Evolutionary conservation across 1,140 invertebrate species (phyloP), one percentile per base, ranked within the genome.

Genomic region (Lucilia cuprina): DNA sequence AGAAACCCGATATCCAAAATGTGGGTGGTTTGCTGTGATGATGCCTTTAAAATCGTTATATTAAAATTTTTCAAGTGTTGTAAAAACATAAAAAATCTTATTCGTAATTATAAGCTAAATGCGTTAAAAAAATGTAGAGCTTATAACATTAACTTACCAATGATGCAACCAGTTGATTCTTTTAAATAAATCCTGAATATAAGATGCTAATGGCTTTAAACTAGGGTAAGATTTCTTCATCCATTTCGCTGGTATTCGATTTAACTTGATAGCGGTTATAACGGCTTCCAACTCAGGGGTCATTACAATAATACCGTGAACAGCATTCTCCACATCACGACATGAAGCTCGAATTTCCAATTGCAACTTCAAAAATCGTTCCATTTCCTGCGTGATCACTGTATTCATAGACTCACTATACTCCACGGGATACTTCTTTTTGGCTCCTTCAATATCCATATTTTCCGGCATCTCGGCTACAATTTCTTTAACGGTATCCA

Each of bases 1-100:
- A 99, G 90, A 99, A 98, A 12, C 97, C 98, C 0, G 97, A 97
- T 5, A 99, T 93, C 98, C 98, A 99, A 92, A 97, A 98, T 0
- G 94, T 94, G 0, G 92, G 84, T 4, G 97, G 97, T 90, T 96
- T 96, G 3, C 96, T 96, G 65, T 95, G 87, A 25, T 94, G 91
- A 86, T 94, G 94, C 85, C 85, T 86, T n/a, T 13, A 19, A 74
- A 82, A 21, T 30, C 25, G 25, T 30, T 30, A 30, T 30, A 30
- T 30, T 30, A 30, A 30, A 30, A 30, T 30, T 30, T 3, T 1
- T 30, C 25, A 30, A 30, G 25, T 30, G 25, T 30, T 3, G 25
- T 30, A 30, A 19, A 83, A 70, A 35, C 8, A 75, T 13, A 34
- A 74, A 30, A n/a, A n/a, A n/a, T n/a, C n/a, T n/a, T n/a, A n/a